Conservation (phyloP, 1,140 invertebrate genomes). For the Potamilus streckersoni region DNA sequence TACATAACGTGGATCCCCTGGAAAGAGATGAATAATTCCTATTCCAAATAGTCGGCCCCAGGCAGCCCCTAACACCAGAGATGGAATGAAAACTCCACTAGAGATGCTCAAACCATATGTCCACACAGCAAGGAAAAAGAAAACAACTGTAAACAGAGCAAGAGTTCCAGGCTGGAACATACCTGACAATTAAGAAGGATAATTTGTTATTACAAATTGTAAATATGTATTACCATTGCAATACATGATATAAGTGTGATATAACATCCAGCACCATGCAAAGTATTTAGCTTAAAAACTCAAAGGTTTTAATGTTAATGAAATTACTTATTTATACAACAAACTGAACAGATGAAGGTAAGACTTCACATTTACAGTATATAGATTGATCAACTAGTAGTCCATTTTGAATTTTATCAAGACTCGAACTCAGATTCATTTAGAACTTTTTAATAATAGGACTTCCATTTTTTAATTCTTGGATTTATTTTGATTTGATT, state of each 20-base stretch:
- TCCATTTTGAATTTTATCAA: too few relatives aligned
- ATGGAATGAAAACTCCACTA: constrained; percentile 97
- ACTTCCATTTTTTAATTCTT: too few relatives aligned
- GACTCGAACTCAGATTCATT: too few relatives aligned
- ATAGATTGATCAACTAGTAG: too few relatives aligned
- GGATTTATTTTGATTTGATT: too few relatives aligned
- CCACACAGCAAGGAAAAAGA: constrained; percentile 91
- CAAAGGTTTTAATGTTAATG: neutral
- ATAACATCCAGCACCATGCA: neutral
- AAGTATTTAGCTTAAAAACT: neutral
- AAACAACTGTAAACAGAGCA: constrained; percentile 85
- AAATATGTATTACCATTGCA: neutral
- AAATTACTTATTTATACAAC: too few relatives aligned
- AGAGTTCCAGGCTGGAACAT: constrained; percentile 86
- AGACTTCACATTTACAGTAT: too few relatives aligned
- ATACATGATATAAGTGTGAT: neutral
- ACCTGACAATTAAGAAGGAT: constrained; percentile 72
- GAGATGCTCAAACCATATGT: constrained; percentile 97
- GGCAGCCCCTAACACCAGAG: constrained; percentile 92
- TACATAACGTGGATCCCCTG: constrained; percentile 37
- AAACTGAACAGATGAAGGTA: too few relatives aligned
- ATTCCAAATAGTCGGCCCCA: constrained; percentile 92
- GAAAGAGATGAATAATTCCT: constrained; percentile 75
- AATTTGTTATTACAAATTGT: neutral
- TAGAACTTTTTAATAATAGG: too few relatives aligned